Conservation (phyloP, 2,797 vertebrate genomes). For the Melanotaenia maccullochi region DNA sequence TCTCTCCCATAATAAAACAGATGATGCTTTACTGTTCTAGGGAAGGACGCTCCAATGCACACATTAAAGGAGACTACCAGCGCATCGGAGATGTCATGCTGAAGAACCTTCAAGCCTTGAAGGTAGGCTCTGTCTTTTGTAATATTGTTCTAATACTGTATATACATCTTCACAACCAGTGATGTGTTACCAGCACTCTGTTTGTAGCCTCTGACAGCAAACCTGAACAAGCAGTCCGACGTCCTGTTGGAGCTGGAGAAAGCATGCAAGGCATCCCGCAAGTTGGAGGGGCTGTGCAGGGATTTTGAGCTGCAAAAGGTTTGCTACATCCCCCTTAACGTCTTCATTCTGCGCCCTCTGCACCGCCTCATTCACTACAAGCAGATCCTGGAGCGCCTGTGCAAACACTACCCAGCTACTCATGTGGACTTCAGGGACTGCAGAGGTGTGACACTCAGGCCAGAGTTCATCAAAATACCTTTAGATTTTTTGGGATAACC, state of each 20-base stretch:
- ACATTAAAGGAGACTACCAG: constrained; percentile 95
- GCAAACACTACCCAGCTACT: constrained; percentile 92
- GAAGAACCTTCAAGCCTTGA: constrained; percentile 92
- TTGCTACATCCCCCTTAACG: constrained; percentile 95
- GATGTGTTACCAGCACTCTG: background rate
- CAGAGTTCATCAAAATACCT: background rate
- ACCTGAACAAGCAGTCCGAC: constrained; percentile 92
- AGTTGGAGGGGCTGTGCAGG: constrained; percentile 89
- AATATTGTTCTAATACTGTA: background rate
- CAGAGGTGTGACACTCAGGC: constrained; percentile 61
- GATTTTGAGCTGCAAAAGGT: constrained; percentile 98
- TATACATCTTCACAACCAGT: background rate
- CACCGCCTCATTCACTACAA: constrained; percentile 98
- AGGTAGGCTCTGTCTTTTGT: constrained; percentile 78
- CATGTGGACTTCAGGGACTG: constrained; percentile 95
- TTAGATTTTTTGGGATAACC: background rate
- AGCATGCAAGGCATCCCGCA: constrained; percentile 84
- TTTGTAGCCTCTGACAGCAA: constrained; percentile 86
- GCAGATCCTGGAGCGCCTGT: constrained; percentile 95
- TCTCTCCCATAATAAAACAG: background rate
- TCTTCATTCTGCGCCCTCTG: constrained; percentile 94
- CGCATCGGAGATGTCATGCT: constrained; percentile 96
- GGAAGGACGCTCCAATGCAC: constrained; percentile 95
- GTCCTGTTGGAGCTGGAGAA: constrained; percentile 90
- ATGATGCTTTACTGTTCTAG: constrained; percentile 72